phyloP scores from a whole-genome alignment of 2,113 vertebrate genomes.

The Leuciscus idus region DNA sequence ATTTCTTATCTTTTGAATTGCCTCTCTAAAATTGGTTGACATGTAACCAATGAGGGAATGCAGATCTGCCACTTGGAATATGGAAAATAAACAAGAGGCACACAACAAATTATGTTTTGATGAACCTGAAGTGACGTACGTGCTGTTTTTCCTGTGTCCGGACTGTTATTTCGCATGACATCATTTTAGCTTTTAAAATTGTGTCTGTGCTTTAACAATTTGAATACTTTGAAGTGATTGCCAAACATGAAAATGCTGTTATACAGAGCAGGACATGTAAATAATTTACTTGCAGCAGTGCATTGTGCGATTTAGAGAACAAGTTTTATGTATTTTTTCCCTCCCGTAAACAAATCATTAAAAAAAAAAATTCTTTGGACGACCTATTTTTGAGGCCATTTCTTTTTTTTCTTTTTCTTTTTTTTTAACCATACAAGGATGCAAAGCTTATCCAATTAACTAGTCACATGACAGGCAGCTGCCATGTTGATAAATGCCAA shows the following conservation, averaged over 20 bases:
- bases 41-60: neutral
- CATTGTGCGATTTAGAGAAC: neutral
- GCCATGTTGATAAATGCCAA: slow-evolving; percentile 55
- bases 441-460: slow-evolving; percentile 50
- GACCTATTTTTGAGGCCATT: neutral
- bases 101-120: slow-evolving; percentile 73
- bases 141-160: slow-evolving; percentile 27
- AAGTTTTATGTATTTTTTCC: neutral
- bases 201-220: neutral
- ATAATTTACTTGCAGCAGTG: neutral
- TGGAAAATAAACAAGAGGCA: slow-evolving; percentile 70
- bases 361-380: too few species aligned
- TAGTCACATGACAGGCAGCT: slow-evolving; percentile 42
- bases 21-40: neutral
- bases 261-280: neutral
- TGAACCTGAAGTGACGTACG: slow-evolving; percentile 62
- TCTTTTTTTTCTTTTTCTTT: neutral
- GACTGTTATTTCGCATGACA: slow-evolving; percentile 74
- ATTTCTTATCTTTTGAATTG: neutral
- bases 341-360: neutral
- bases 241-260: slow-evolving; percentile 3
- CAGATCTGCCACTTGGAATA: slow-evolving; percentile 51
- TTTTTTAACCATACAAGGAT: neutral
- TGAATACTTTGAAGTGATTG: slow-evolving; percentile 4
- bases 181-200: slow-evolving; percentile 65